These are phyloP conservation scores for Leptoteleia sp. DNA, from an alignment of 1,140 invertebrate genomes.

Conservation along the genomic window DNA sequence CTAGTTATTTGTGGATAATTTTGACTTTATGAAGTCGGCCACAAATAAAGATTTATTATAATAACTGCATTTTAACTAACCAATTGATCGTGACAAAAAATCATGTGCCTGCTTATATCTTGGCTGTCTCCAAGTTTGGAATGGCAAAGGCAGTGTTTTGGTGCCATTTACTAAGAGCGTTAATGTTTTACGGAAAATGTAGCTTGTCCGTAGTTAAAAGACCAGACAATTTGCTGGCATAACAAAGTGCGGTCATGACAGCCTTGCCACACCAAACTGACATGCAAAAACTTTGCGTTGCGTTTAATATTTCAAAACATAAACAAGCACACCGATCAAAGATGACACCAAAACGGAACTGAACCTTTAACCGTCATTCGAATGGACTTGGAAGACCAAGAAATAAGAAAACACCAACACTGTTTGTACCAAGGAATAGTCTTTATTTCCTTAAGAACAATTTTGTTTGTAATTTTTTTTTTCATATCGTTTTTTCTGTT, in stretches of 20 bases:
- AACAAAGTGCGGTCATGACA: constrained; percentile 79
- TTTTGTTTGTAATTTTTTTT: constrained; percentile 4
- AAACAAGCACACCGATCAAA: constrained; percentile 84
- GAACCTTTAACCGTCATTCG: constrained; percentile 79
- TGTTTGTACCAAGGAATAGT: constrained; percentile 80
- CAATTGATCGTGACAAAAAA: constrained; percentile 60
- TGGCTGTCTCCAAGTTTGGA: constrained; percentile 83
- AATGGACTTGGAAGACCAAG: constrained; percentile 82
- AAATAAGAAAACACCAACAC: constrained; percentile 81
- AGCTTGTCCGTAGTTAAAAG: constrained; percentile 23
- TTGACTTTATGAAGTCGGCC: no score
- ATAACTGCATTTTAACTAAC: no score
- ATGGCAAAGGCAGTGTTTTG: constrained; percentile 87
- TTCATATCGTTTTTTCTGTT: constrained; percentile 17
- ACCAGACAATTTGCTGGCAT: constrained; percentile 49
- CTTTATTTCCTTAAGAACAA: constrained; percentile 78
- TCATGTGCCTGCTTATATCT: constrained; percentile 83
- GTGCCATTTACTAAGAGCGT: constrained; percentile 82
- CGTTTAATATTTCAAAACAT: constrained; percentile 75
- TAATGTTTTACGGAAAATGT: constrained; percentile 44
- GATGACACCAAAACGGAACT: constrained; percentile 84
- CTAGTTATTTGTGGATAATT: no score
- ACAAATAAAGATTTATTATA: no score
- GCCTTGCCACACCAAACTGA: constrained; percentile 83
- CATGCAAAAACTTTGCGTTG: constrained; percentile 68